Evolutionary conservation across 35 echinoderm and acorn worm species (phyloP).

Genomic region (Patiria miniata): DNA sequence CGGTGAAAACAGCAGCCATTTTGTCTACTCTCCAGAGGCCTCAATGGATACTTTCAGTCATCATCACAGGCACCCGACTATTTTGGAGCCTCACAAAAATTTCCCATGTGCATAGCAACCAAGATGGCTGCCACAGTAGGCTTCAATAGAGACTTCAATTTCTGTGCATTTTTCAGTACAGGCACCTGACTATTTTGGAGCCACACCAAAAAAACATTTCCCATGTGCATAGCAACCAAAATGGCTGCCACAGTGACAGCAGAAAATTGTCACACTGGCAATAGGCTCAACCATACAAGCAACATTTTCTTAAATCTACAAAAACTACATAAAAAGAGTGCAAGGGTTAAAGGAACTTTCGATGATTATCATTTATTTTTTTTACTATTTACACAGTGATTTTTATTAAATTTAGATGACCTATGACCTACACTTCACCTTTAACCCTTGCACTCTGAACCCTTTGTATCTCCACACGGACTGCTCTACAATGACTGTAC

Average conservation of each 20-base stretch:
- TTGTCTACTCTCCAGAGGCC: background rate
- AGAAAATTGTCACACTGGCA: no score
- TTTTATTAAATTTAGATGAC: slow-evolving; percentile 16
- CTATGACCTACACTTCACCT: slow-evolving; percentile 8
- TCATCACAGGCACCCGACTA: no score
- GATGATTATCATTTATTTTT: slow-evolving; percentile 10
- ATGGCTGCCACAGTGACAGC: no score
- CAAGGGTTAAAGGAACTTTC: slow-evolving; percentile 14
- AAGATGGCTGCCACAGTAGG: no score
- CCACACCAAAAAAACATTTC: no score
- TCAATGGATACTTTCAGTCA: background rate
- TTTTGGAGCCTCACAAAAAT: no score
- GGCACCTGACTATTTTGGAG: no score
- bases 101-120: no score
- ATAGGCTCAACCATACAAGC: background rate
- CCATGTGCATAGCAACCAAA: no score
- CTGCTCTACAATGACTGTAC: slow-evolving; percentile 28
- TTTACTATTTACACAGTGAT: slow-evolving; percentile 15
- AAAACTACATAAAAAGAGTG: slow-evolving; percentile 22
- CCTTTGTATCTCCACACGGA: background rate
- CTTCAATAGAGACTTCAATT: no score
- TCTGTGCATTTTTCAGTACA: no score
- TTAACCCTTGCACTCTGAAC: slow-evolving; percentile 28
- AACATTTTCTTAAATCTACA: background rate
- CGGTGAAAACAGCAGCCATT: background rate